Evolutionary conservation across 2,113 vertebrate species (phyloP).

Genomic region (Bubo blakistoni): DNA sequence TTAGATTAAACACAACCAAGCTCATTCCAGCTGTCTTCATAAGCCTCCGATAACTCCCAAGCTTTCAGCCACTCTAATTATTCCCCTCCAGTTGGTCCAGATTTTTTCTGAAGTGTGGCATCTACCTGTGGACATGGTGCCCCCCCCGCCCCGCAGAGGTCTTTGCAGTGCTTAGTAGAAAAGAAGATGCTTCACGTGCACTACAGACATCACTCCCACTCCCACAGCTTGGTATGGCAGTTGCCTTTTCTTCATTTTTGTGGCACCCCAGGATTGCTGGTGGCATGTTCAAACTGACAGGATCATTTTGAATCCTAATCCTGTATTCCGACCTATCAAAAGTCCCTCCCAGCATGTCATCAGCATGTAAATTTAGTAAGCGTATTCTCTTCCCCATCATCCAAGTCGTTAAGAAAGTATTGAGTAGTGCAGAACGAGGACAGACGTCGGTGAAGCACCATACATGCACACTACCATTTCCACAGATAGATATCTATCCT

Average conservation of each 20-base stretch:
- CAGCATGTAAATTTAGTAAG: background rate
- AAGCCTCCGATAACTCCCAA: background rate
- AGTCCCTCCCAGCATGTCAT: background rate
- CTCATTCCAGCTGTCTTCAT: background rate
- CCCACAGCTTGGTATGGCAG: background rate
- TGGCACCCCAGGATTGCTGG: background rate
- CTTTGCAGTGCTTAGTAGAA: background rate
- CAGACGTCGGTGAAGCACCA: background rate
- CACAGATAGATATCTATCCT: background rate
- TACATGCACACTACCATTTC: background rate
- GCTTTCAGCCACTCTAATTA: background rate
- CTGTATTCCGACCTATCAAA: background rate
- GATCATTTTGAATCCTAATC: background rate
- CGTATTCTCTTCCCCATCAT: background rate
- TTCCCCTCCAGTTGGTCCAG: background rate
- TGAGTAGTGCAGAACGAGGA: background rate
- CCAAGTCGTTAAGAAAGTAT: background rate
- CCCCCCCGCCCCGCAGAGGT: fast-evolving
- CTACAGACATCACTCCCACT: background rate
- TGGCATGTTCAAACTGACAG: background rate
- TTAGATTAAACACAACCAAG: background rate
- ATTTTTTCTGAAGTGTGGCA: background rate
- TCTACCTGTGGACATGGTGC: background rate
- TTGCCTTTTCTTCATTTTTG: background rate
- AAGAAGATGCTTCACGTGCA: background rate